Conservation (phyloP, 2,888 invertebrate species). For the Apamea monoglypha region DNA sequence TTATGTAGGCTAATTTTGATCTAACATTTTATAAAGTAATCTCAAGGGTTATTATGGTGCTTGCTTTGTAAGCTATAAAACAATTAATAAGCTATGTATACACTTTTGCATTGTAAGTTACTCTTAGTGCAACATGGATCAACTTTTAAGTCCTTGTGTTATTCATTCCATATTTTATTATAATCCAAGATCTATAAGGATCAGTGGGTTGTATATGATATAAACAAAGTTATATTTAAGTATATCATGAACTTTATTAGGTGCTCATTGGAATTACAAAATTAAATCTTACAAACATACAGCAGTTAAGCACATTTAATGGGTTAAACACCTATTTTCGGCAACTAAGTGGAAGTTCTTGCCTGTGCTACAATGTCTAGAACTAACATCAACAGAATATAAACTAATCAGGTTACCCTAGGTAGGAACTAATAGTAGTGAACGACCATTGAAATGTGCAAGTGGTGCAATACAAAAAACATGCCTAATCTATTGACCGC, state of each 20-base stretch:
- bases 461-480: not conserved
- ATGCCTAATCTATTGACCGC: not conserved
- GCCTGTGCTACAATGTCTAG: not conserved
- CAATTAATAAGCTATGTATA: not conserved
- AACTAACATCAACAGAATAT: not conserved
- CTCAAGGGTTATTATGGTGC: slow-evolving; percentile 32
- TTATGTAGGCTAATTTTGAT: slow-evolving; percentile 6
- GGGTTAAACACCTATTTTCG: not conserved
- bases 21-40: not conserved
- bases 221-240: not conserved
- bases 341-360: not conserved
- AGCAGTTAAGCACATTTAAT: slow-evolving; percentile 5
- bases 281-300: slow-evolving; percentile 11
- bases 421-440: slow-evolving; percentile 23
- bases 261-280: slow-evolving; percentile 1
- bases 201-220: not conserved
- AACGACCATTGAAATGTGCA: not conserved
- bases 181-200: not conserved
- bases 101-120: not conserved
- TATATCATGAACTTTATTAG: slow-evolving; percentile 26
- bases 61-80: slow-evolving; percentile 27
- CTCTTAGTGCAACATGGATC: not conserved
- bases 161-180: not conserved
- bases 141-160: not conserved
- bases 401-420: slow-evolving; percentile 6